phyloP scores from a whole-genome alignment of 2,797 vertebrate species.

The Notolepis coatsorum region DNA sequence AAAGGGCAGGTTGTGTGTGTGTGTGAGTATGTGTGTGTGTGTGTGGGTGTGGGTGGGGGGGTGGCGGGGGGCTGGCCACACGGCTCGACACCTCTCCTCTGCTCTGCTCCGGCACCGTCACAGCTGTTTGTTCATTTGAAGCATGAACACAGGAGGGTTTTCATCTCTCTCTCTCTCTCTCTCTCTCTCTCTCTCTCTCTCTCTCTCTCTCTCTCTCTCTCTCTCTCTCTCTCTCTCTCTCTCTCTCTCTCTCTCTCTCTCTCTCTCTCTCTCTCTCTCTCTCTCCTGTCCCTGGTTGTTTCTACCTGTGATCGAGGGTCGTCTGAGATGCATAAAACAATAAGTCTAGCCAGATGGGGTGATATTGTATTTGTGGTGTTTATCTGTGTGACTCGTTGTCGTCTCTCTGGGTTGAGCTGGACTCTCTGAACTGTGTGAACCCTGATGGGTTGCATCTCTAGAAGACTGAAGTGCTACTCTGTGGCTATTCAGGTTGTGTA shows the following conservation, averaged over 20 bases:
- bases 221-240: constrained; percentile 52
- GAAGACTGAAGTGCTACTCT: no score
- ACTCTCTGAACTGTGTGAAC: no score
- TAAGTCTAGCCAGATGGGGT: constrained; percentile 11
- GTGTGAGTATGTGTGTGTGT: no score
- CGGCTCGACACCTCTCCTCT: constrained; percentile 46
- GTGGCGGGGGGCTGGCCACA: constrained; percentile 18
- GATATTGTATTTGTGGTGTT: constrained; percentile 1
- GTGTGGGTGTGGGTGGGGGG: constrained; percentile 42
- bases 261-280: constrained; percentile 40
- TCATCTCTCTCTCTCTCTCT: constrained; percentile 42
- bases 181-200: constrained; percentile 41
- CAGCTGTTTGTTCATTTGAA: constrained; percentile 78
- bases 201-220: constrained; percentile 47
- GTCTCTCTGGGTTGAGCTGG: no score
- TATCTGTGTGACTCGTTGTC: no score
- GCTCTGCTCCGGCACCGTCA: constrained; percentile 56
- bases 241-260: constrained; percentile 42
- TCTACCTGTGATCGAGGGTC: constrained; percentile 40
- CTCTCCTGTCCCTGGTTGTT: constrained; percentile 56
- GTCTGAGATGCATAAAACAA: constrained; percentile 22
- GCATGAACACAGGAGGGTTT: constrained; percentile 53
- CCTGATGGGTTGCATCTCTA: no score
- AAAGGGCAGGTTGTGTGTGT: constrained; percentile 72
- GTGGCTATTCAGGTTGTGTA: background rate